Conservation (phyloP, 2,888 invertebrate genomes). For the Timema podura region DNA sequence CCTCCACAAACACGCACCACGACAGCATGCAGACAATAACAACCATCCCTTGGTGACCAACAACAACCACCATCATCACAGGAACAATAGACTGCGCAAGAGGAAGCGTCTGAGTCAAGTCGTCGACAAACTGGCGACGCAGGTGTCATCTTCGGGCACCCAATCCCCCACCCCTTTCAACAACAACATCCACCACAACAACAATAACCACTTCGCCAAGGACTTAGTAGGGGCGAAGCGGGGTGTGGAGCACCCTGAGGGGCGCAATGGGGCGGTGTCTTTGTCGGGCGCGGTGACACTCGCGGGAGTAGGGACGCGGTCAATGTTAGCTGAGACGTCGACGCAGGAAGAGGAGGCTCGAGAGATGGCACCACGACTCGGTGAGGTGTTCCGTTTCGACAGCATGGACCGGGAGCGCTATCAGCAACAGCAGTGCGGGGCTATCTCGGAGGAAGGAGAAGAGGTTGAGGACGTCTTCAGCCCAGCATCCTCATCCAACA, state of each 20-base stretch:
- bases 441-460: slow-evolving; percentile 39
- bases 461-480: slow-evolving; percentile 50
- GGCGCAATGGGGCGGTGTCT: slow-evolving; percentile 14
- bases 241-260: slow-evolving; percentile 36
- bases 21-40: slow-evolving; percentile 24
- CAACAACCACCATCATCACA: slow-evolving; percentile 43
- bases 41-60: slow-evolving; percentile 51
- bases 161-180: slow-evolving; percentile 44
- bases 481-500: slow-evolving; percentile 53
- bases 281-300: slow-evolving; percentile 17
- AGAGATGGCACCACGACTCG: slow-evolving; percentile 34
- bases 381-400: slow-evolving; percentile 54
- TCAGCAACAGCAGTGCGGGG: slow-evolving; percentile 38
- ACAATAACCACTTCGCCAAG: slow-evolving; percentile 42
- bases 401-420: slow-evolving; percentile 42
- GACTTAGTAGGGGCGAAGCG: slow-evolving; percentile 15
- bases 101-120: slow-evolving; percentile 75
- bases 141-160: slow-evolving; percentile 34
- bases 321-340: slow-evolving; percentile 13
- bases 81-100: slow-evolving; percentile 61
- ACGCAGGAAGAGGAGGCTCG: slow-evolving; percentile 20
- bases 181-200: slow-evolving; percentile 46
- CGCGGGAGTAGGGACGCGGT: slow-evolving; percentile 15
- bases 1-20: slow-evolving; percentile 11
- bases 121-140: slow-evolving; percentile 65